Evolutionary conservation across 2,888 invertebrate species (phyloP), one percentile per base, ranked within the genome.

Genomic region (Serrognathus titanus): DNA sequence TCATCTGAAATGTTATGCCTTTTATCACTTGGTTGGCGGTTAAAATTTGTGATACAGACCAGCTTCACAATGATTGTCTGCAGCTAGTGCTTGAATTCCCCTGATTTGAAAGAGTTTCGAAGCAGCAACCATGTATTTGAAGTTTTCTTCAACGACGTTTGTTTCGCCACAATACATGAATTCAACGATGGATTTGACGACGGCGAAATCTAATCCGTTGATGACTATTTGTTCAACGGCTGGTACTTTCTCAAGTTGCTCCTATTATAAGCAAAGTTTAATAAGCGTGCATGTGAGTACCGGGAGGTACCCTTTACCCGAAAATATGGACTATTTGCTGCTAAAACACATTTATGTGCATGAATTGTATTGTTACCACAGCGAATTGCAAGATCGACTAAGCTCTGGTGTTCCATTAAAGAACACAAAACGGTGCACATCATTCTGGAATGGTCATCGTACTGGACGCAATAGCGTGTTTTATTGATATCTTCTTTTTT

Each of bases 131-230:
- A 89, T 73, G 65, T 87, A 85, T 65, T 86, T 85, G 63, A 88
- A 78, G 72, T 87, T 82, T 65, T 86, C 84, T 73, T 87, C 86
- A 50, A 84, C 78, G 63, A 89, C 84, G 64, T 84, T 84, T 1
- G 88, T 88, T 78, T 88, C 87, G 1, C 89, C 89, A 68, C 86
- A 88, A 70, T 89, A 89, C 85, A 89, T 89, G 67, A 88, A 89
- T 73, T 89, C 89, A 36, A 89, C 83, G 58, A 89, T 79, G 48
- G 85, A 85, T 75, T 87, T 88, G 57, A 89, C 76, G 35, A 88
- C 85, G 66, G 82, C 81, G 75, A 88, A 88, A 70, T 86, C 83
- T 80, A 88, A 83, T 70, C 89, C 88, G 64, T 84, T 80, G 59
- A 89, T 82, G 43, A 85, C 79, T 41, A 84, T 75, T 45, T 84